These are phyloP conservation scores for Silurus meridionalis DNA, from an alignment of 2,113 vertebrate species.

Conservation along the genomic window DNA sequence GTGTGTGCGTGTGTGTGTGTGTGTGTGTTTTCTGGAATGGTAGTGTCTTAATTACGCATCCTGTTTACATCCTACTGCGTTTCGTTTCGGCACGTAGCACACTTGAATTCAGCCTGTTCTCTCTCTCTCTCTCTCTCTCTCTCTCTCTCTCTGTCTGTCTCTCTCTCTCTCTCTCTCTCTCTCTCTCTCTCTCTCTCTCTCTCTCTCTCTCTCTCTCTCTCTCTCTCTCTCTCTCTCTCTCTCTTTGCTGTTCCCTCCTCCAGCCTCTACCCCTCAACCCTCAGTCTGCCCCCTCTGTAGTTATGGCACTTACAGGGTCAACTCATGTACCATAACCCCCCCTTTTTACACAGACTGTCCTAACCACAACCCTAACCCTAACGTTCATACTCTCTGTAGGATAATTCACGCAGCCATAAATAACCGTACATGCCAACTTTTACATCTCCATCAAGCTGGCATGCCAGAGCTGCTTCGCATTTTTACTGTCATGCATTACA, in stretches of 20 bases:
- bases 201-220: conserved; percentile 1
- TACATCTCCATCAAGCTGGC: conserved; percentile 34
- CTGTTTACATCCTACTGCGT: conserved; percentile 83
- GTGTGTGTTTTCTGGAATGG: conserved; percentile 74
- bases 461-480: conserved; percentile 29
- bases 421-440: background rate
- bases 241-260: background rate
- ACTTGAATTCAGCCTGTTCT: conserved; percentile 52
- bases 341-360: background rate
- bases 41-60: conserved; percentile 78
- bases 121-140: conserved; percentile 11
- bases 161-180: background rate
- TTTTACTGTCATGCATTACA: conserved; percentile 42
- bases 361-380: conserved; percentile 19
- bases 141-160: background rate
- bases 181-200: conserved; percentile 16
- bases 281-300: background rate
- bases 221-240: background rate
- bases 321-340: background rate
- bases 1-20: conserved; percentile 35
- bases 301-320: conserved; percentile 10
- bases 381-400: conserved; percentile 35
- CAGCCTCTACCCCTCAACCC: background rate
- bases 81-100: conserved; percentile 73
- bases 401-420: conserved; percentile 25